Percentiles rank a stretch among this genome's conserved stretches.
These are phyloP conservation scores for Cossypha polioptera DNA, from an alignment of 2,797 vertebrate genomes.

Conservation along the genomic window DNA sequence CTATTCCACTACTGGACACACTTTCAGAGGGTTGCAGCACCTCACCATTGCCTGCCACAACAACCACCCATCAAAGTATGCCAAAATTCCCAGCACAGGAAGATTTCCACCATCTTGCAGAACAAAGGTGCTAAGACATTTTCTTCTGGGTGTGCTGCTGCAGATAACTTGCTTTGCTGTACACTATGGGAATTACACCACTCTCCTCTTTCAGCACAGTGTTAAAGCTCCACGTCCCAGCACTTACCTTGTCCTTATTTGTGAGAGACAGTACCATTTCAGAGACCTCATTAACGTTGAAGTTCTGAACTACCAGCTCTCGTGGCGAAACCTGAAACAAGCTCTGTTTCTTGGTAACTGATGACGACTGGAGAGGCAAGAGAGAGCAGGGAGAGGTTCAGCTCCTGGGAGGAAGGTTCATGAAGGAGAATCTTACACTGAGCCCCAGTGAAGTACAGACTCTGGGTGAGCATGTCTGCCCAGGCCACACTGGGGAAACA, in stretches of 20 bases:
- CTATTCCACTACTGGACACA: no score
- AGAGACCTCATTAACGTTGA: slow-evolving; percentile 74
- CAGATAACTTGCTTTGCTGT: no score
- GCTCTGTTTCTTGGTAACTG: neutral
- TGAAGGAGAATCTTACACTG: neutral
- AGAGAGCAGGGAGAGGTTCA: neutral
- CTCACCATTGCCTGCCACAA: no score
- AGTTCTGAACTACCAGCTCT: slow-evolving; percentile 81
- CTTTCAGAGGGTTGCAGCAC: no score
- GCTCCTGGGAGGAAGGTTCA: neutral
- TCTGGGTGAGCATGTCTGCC: neutral
- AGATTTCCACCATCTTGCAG: neutral
- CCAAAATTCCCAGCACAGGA: neutral
- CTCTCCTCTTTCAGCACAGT: neutral
- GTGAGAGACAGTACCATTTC: slow-evolving; percentile 77
- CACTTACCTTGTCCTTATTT: slow-evolving; percentile 84
- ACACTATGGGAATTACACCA: no score
- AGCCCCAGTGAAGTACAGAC: no score
- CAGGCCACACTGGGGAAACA: neutral
- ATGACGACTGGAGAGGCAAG: neutral
- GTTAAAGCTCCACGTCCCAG: neutral
- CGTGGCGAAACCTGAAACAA: neutral
- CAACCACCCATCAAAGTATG: no score
- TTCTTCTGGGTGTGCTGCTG: neutral
- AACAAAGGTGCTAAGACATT: neutral